These are phyloP conservation scores for Cotesia glomerata DNA, from an alignment of 1,140 invertebrate species.

Conservation along the genomic window DNA sequence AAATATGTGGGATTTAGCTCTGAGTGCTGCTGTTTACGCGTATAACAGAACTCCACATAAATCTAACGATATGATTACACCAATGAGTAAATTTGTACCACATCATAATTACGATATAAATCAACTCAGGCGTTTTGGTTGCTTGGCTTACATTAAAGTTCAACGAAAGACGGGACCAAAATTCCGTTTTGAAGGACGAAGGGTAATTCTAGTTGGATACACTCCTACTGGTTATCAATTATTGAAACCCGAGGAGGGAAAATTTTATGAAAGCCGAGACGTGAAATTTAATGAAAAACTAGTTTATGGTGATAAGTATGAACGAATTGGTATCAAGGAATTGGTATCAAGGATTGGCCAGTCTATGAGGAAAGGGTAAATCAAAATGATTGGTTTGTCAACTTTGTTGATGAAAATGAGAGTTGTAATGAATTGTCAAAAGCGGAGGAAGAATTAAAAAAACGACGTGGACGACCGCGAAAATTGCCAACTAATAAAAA, in stretches of 20 bases:
- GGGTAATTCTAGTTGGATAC: conserved; percentile 12
- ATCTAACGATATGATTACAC: conserved; percentile 24
- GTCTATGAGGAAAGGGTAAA: background rate
- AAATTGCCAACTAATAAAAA: background rate
- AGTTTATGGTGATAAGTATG: conserved; percentile 14
- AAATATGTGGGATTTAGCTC: conserved; percentile 50
- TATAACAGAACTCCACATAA: conserved; percentile 43
- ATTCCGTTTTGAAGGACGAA: no score
- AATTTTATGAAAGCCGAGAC: conserved; percentile 21
- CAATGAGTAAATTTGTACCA: conserved; percentile 2
- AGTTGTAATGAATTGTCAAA: background rate
- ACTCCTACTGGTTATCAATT: conserved; percentile 15
- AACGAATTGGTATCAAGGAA: conserved; percentile 16
- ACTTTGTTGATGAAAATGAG: background rate
- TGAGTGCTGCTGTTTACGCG: conserved; percentile 40
- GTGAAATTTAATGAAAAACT: conserved; percentile 17
- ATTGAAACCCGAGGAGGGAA: conserved; percentile 11
- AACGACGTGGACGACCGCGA: background rate
- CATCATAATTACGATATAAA: conserved; percentile 16
- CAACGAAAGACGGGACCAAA: no score
- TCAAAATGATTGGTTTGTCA: conserved; percentile 5
- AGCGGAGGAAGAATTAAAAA: background rate
- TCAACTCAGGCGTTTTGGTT: conserved; percentile 15
- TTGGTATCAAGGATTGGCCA: conserved; percentile 16
- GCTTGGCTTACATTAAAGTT: conserved; percentile 21